Conservation (phyloP, 2,888 invertebrate genomes). For the Nephrotoma appendiculata region DNA sequence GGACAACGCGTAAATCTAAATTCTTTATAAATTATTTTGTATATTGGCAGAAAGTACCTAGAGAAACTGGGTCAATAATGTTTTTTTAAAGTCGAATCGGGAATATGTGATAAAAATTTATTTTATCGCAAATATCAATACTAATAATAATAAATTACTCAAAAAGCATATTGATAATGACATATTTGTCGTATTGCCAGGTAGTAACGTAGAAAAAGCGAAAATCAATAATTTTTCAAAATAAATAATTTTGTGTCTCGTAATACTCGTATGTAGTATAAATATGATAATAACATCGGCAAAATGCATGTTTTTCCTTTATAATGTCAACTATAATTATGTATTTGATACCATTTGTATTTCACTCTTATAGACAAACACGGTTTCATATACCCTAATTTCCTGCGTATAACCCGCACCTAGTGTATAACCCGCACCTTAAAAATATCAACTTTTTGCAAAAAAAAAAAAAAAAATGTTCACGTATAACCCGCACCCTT, state of each 20-base stretch:
- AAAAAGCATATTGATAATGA: not conserved
- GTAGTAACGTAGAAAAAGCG: not conserved
- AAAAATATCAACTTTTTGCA: too few relatives aligned
- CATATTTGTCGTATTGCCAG: not conserved
- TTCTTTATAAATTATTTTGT: not conserved
- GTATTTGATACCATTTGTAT: not conserved
- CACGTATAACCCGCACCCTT: too few relatives aligned
- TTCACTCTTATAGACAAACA: not conserved
- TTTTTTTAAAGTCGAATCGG: not conserved
- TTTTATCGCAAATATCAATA: not conserved
- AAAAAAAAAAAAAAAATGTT: too few relatives aligned
- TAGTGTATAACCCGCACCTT: too few relatives aligned
- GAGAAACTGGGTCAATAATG: not conserved
- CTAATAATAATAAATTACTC: not conserved
- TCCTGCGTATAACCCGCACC: too few relatives aligned
- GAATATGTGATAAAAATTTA: not conserved
- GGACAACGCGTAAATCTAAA: too few relatives aligned
- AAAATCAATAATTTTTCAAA: not conserved
- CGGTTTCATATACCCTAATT: not conserved
- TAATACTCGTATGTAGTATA: not conserved
- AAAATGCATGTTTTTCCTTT: not conserved
- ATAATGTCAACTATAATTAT: not conserved
- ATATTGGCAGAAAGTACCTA: not conserved
- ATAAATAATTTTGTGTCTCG: not conserved
- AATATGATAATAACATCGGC: not conserved